Evolutionary conservation across 2,797 vertebrate species (phyloP).

Genomic region (Tapirus indicus): DNA sequence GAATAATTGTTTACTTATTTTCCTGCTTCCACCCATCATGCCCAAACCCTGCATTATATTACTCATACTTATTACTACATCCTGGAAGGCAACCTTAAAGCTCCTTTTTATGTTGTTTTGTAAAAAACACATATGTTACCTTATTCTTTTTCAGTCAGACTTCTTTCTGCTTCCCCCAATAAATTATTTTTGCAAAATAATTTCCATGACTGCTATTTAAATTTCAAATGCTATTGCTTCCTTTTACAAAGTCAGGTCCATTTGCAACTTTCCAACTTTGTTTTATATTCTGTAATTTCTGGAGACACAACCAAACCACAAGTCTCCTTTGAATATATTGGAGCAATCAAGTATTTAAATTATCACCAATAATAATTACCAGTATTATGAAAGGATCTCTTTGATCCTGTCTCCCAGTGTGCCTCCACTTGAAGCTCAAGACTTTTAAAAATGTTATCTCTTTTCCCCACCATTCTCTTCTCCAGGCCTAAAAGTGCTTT

Average conservation of each 20-base stretch:
- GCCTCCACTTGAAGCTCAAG: not conserved
- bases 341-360: conserved; percentile 51
- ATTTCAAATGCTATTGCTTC: conserved; percentile 49
- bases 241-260: conserved; percentile 40
- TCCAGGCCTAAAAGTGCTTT: not conserved
- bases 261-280: conserved; percentile 40
- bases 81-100: conserved; percentile 11
- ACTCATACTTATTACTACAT: not conserved
- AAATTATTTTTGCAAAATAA: conserved; percentile 70
- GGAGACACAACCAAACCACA: conserved; percentile 35
- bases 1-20: conserved; percentile 33
- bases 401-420: not conserved
- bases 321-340: not conserved
- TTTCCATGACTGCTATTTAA: conserved; percentile 51
- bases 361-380: conserved; percentile 41
- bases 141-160: conserved; percentile 40
- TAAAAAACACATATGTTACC: conserved; percentile 14
- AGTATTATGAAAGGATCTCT: conserved; percentile 29
- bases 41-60: not conserved
- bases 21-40: not conserved
- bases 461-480: not conserved
- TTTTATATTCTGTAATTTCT: conserved; percentile 53
- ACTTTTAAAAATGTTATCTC: not conserved
- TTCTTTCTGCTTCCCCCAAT: conserved; percentile 61
- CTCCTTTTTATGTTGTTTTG: conserved; percentile 35